Base-by-base conservation (phyloP, 2,888 invertebrate species). In the Palloptera scutellata region DNA sequence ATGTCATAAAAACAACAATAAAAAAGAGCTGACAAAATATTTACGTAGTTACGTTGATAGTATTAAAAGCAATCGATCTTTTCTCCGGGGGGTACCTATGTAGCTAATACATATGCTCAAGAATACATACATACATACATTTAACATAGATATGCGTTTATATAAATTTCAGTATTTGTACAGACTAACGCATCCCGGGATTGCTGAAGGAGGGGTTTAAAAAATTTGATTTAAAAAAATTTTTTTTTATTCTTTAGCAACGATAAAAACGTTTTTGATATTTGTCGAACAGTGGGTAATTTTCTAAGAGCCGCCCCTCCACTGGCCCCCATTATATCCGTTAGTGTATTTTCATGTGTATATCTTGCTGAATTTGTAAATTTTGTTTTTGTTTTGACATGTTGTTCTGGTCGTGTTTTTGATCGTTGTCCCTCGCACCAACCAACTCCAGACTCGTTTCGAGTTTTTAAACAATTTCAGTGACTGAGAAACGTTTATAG, bases 401-500 rank as follows among this genome's bases (percentile, higher is more conserved):
- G 30, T 62, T 67, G 48, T 64, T 63, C 12, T 63, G 55, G 63
- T 60, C 64, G 48, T 53, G 59, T 55, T n/a, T 30, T 54, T 54
- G 61, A 17, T 52, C 41, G 13, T 52, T 41, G 52, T 53, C 43
- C 42, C 58, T 57, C 43, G 62, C 64, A 45, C 40, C 67, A 64
- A 59, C 61, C 58, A 60, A 64, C 67, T 74, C 69, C 68, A 69
- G 73, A 73, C 72, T 69, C 69, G 73, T 74, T 74, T 74, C 72
- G 74, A 74, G 75, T 76, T 76, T 75, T 70, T 64, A 73, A 72
- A 73, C 63, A 75, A 66, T 70, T 70, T 71, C 76, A 76, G 78
- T 80, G 72, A 73, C 71, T 75, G 73, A 72, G 67, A 67, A 75
- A 72, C 73, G 69, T 71, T 70, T 70, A 57, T 65, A 52, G 30